These are phyloP conservation scores for Chaetorhynchus papuensis DNA, from an alignment of 2,113 vertebrate species.

Conservation along the genomic window DNA sequence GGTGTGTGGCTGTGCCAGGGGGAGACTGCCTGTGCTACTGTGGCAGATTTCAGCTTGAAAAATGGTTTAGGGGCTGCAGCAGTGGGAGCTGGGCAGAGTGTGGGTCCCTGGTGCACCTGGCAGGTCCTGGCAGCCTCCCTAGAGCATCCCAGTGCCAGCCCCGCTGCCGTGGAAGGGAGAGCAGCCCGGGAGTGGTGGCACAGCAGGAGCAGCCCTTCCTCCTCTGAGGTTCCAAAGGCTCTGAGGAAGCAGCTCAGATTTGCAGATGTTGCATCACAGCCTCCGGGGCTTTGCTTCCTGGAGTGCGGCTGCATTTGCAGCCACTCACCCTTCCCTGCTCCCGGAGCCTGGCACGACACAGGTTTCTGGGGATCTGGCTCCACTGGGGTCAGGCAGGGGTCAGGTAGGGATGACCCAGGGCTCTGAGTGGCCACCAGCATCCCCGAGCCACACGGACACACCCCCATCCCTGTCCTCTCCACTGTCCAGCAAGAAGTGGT, in stretches of 20 bases:
- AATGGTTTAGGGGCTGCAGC: neutral
- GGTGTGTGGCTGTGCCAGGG: neutral
- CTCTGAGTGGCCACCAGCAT: neutral
- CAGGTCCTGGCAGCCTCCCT: neutral
- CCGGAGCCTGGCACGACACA: rapidly evolving
- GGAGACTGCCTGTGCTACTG: rapidly evolving
- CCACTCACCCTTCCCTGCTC: neutral
- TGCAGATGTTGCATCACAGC: neutral
- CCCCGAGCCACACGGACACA: rapidly evolving
- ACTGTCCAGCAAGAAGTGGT: rapidly evolving
- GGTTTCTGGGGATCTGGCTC: neutral
- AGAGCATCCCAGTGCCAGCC: neutral
- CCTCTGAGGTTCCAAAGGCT: neutral
- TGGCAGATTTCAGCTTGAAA: neutral
- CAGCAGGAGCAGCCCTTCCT: neutral
- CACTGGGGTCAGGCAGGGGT: neutral
- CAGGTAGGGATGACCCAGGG: neutral
- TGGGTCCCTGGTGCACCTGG: neutral
- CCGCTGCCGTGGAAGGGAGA: neutral
- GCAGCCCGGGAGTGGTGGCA: neutral
- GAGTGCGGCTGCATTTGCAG: neutral
- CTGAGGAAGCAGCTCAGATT: neutral
- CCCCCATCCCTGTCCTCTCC: too few relatives aligned
- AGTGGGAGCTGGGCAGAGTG: neutral
- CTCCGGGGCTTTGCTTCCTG: slow-evolving; percentile 20